phyloP scores from a whole-genome alignment of 2,888 invertebrate genomes.

The Polyploca ridens region DNA sequence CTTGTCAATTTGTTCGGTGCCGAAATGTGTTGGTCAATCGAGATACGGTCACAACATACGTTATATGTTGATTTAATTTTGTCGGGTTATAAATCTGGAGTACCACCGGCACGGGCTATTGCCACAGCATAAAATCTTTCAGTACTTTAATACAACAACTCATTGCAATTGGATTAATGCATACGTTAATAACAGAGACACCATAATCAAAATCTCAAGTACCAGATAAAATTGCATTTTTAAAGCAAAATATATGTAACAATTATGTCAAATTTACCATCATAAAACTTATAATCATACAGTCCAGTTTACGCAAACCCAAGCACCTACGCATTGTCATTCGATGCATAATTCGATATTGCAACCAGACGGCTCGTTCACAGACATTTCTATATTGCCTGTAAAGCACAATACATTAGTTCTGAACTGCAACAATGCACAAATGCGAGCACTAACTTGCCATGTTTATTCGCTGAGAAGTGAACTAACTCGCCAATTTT shows the following conservation, averaged over 20 bases:
- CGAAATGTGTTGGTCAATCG: conserved; percentile 55
- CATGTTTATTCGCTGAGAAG: background rate
- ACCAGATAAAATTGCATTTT: no score
- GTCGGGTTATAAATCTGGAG: conserved; percentile 67
- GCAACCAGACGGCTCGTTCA: background rate
- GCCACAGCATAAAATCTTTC: conserved; percentile 29
- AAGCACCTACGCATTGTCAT: conserved; percentile 13
- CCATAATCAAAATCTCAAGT: no score
- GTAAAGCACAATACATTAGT: background rate
- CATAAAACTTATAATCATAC: background rate
- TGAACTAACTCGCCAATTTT: background rate
- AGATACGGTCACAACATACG: conserved; percentile 49
- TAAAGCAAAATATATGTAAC: no score
- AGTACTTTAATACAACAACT: conserved; percentile 7
- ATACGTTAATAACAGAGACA: no score
- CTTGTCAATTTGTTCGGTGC: conserved; percentile 61
- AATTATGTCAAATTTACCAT: no score
- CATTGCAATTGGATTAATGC: no score
- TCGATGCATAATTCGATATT: background rate
- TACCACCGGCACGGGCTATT: conserved; percentile 28
- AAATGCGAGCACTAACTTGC: background rate
- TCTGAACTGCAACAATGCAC: conserved; percentile 6
- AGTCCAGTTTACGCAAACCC: background rate
- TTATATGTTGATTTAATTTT: conserved; percentile 67
- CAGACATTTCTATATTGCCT: background rate